A percentile compares a stretch with the other conserved stretches of the same genome.
These are phyloP conservation scores for Thaumetopoea pityocampa DNA, from an alignment of 1,140 invertebrate genomes.

Conservation along the genomic window DNA sequence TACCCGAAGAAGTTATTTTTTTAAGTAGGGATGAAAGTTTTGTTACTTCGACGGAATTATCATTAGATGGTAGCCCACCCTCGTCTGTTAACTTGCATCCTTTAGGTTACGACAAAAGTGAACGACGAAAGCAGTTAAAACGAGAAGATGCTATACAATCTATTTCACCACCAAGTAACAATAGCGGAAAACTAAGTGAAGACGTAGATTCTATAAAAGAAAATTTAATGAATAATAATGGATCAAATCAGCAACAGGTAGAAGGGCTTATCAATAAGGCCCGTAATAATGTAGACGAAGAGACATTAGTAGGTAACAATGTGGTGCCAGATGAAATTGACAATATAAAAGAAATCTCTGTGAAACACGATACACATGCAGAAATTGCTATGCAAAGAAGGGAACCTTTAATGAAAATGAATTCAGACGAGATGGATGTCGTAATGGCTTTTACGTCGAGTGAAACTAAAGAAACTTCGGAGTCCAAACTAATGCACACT, in stretches of 20 bases:
- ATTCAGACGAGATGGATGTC: conserved; percentile 57
- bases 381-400: not conserved
- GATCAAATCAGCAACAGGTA: conserved; percentile 9
- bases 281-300: conserved; percentile 8
- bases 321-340: not conserved
- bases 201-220: conserved; percentile 58
- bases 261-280: too few species aligned
- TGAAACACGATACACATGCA: not conserved
- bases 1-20: conserved; percentile 50
- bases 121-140: conserved; percentile 59
- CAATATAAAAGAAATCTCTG: not conserved
- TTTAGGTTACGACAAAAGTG: conserved; percentile 53
- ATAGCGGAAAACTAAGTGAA: conserved; percentile 61
- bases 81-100: conserved; percentile 57
- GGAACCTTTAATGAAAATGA: conserved; percentile 18
- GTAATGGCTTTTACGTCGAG: conserved; percentile 39
- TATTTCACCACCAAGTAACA: conserved; percentile 65
- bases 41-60: conserved; percentile 57
- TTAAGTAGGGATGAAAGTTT: conserved; percentile 63
- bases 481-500: conserved; percentile 48
- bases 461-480: conserved; percentile 17
- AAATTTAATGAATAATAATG: conserved; percentile 21
- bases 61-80: conserved; percentile 54
- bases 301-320: not conserved
- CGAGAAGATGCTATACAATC: conserved; percentile 69